These are phyloP conservation scores for Podabrus alpinus DNA, from an alignment of 2,888 invertebrate genomes.

Conservation along the genomic window DNA sequence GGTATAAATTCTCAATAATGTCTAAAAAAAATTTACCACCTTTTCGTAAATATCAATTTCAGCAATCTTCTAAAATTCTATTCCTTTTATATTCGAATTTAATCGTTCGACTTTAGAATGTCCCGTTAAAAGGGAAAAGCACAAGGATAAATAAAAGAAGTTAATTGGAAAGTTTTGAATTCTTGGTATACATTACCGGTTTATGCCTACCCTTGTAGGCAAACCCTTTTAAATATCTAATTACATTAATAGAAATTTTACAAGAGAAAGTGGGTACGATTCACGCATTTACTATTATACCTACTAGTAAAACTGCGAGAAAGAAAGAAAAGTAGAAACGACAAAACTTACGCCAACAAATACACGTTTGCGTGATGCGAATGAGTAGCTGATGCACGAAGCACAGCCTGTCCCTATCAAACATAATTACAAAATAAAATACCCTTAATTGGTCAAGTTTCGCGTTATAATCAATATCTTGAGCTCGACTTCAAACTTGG, in stretches of 20 bases:
- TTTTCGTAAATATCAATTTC: not conserved
- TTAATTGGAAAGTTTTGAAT: slow-evolving; percentile 23
- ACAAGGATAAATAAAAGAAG: not conserved
- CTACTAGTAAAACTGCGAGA: slow-evolving; percentile 8
- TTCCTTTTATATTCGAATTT: not conserved
- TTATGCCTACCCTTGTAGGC: slow-evolving; percentile 30
- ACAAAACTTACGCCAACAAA: slow-evolving; percentile 33
- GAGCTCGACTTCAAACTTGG: slow-evolving; percentile 30
- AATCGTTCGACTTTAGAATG: not conserved
- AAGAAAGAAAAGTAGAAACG: slow-evolving; percentile 25
- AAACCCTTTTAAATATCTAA: slow-evolving; percentile 37
- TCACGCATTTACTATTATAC: slow-evolving; percentile 12
- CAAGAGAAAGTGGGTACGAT: slow-evolving; percentile 10
- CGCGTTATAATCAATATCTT: slow-evolving; percentile 43
- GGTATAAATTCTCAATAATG: not conserved
- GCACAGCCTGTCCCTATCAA: slow-evolving; percentile 33
- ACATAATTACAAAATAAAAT: slow-evolving; percentile 46
- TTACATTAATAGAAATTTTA: slow-evolving; percentile 33
- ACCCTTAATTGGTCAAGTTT: slow-evolving; percentile 45
- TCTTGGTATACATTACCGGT: slow-evolving; percentile 32
- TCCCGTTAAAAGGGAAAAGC: not conserved
- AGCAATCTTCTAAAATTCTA: not conserved
- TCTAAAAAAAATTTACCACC: not conserved
- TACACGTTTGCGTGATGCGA: slow-evolving; percentile 39
- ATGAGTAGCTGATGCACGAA: slow-evolving; percentile 33